phyloP scores from a whole-genome alignment of 2,888 invertebrate species.

The Hyppa rectilinea region DNA sequence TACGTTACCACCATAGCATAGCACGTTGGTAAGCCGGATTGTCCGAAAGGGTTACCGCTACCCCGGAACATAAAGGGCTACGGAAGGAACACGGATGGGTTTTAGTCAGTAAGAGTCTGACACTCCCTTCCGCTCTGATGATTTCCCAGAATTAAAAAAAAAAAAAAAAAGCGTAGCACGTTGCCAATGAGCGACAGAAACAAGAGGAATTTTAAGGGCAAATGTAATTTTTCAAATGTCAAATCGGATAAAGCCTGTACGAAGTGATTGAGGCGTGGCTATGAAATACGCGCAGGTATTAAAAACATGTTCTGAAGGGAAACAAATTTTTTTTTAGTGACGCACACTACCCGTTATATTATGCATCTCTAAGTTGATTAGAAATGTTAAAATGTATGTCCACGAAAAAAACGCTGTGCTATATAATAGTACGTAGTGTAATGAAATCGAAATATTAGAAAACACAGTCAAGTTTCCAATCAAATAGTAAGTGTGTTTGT shows the following conservation, averaged over 20 bases:
- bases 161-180: too few species aligned
- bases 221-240: slow-evolving; percentile 65
- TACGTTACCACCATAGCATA: background rate
- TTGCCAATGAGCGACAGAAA: slow-evolving; percentile 23
- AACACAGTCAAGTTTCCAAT: background rate
- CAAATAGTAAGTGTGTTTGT: background rate
- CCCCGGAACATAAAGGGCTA: too few species aligned
- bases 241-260: slow-evolving; percentile 63
- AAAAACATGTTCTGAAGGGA: background rate
- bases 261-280: slow-evolving; percentile 59
- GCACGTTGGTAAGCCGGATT: too few species aligned
- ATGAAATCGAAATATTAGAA: background rate
- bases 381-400: background rate
- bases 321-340: background rate
- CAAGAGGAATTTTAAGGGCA: slow-evolving; percentile 51
- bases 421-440: background rate
- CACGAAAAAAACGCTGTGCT: background rate
- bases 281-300: slow-evolving; percentile 8
- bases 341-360: background rate
- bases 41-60: too few species aligned
- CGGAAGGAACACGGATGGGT: too few species aligned
- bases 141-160: too few species aligned
- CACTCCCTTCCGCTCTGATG: too few species aligned
- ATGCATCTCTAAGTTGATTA: background rate
- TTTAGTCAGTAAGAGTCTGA: too few species aligned